Conservation (phyloP, 2,888 invertebrate genomes). For the Andrena fulva region DNA sequence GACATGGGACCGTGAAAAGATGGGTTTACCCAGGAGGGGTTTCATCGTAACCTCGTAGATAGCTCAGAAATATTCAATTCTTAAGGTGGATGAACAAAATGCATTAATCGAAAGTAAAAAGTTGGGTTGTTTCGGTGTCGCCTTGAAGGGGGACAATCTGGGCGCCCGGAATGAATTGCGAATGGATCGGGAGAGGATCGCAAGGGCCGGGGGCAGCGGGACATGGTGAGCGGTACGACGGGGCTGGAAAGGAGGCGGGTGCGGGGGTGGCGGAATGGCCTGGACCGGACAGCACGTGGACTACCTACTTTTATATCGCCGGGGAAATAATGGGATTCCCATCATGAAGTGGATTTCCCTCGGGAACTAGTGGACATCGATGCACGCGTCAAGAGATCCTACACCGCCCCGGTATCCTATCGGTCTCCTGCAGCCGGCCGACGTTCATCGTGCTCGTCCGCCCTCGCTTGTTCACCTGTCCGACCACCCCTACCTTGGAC, state of each 20-base stretch:
- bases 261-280: constrained; percentile 70
- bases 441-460: constrained; percentile 67
- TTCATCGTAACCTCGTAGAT: neutral
- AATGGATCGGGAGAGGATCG: constrained; percentile 70
- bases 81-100: neutral
- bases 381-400: constrained; percentile 83
- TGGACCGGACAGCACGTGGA: constrained; percentile 74
- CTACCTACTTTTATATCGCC: constrained; percentile 81
- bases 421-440: constrained; percentile 69
- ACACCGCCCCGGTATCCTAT: constrained; percentile 77
- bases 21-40: neutral
- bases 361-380: constrained; percentile 83
- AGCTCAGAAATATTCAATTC: neutral
- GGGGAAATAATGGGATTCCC: constrained; percentile 84
- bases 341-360: constrained; percentile 85
- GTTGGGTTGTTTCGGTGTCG: constrained; percentile 48
- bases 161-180: constrained; percentile 68
- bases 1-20: neutral
- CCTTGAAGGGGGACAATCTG: constrained; percentile 53
- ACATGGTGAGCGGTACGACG: constrained; percentile 9
- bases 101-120: constrained; percentile 73
- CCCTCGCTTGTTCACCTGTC: constrained; percentile 68
- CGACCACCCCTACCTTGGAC: constrained; percentile 48
- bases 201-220: constrained; percentile 46
- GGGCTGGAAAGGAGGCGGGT: constrained; percentile 50